A percentile compares a stretch with the other conserved stretches of the same genome.
phyloP scores from a whole-genome alignment of 2,113 vertebrate species.

The Osmerus mordax region DNA sequence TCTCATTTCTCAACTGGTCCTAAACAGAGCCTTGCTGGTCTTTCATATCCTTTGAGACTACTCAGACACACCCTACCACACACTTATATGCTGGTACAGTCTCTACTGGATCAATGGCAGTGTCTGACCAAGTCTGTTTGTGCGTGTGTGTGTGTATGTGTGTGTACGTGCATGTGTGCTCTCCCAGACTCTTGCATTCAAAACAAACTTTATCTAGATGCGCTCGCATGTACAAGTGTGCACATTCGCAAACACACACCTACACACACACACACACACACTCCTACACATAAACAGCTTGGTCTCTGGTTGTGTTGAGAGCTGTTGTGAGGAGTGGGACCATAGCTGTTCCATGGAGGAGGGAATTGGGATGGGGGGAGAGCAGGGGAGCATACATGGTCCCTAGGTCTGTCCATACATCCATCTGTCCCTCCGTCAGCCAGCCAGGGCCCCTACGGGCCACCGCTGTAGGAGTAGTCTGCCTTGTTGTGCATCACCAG shows the following conservation, averaged over 20 bases:
- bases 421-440: slow-evolving; percentile 24
- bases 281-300: slow-evolving; percentile 3
- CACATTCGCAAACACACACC: background rate
- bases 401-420: slow-evolving; percentile 38
- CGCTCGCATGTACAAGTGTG: too few species aligned
- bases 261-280: background rate
- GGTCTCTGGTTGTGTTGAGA: slow-evolving; percentile 8
- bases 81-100: slow-evolving; percentile 33
- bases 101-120: slow-evolving; percentile 28
- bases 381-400: slow-evolving; percentile 16
- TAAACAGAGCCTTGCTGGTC: slow-evolving; percentile 13
- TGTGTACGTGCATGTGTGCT: slow-evolving; percentile 15
- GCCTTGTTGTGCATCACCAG: slow-evolving; percentile 99
- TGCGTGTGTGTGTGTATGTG: slow-evolving; percentile 23
- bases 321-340: background rate
- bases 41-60: background rate
- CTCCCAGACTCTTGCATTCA: slow-evolving; percentile 17
- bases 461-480: slow-evolving; percentile 96
- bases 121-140: slow-evolving; percentile 23
- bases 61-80: background rate
- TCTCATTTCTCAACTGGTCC: background rate
- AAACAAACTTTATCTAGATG: slow-evolving; percentile 18
- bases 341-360: background rate
- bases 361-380: slow-evolving; percentile 5
- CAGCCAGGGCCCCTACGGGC: slow-evolving; percentile 67